Evolutionary conservation across 2,113 vertebrate species (phyloP), one percentile per base, ranked within the genome.

Genomic region (Gorsachius goisagi): DNA sequence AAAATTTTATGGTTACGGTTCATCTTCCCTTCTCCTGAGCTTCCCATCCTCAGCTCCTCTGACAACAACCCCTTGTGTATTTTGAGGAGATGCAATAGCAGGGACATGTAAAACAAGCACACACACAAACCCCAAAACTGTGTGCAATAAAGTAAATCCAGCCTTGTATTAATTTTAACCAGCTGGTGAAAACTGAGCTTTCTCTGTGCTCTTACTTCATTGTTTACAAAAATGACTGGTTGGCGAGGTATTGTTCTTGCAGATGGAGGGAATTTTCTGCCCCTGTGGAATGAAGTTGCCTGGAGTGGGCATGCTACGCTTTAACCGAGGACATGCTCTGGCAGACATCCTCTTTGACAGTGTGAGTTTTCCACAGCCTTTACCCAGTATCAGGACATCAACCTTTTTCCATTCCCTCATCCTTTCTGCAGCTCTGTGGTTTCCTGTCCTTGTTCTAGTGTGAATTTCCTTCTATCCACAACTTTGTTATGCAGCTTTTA

Each of bases 381-480:
- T 55, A 63, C n/a, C 24, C 63, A 49, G 6, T 33, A 87, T 62
- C 52, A 82, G 69, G 84, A 87, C 69, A 91, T 49, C 47, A 87
- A 35, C 33, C 47, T 89, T 82, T 87, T 96, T 58, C 93, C 81
- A 96, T 96, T 95, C 68, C 91, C 85, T 95, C 62, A 30, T 88
- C 60, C 77, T 91, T 96, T 90, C 66, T 92, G 49, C 81, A 76
- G 66, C 84, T 82, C 62, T 96, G 52, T 75, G 49, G 81, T 92
- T 97, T 96, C 91, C 91, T 91, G 85, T 94, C 69, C 77, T 87
- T 96, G 49, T 87, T 87, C 56, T 76, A 44, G 77, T 64, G 44
- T 0, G 8, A 89, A 89, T 91, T 96, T 96, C 87, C 81, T 92
- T 69, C 71, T 69, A 94, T 92, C 84, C 66, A 68, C 53, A 37